Evolutionary conservation across 2,797 vertebrate species (phyloP).

Genomic region (Poecile montanus): DNA sequence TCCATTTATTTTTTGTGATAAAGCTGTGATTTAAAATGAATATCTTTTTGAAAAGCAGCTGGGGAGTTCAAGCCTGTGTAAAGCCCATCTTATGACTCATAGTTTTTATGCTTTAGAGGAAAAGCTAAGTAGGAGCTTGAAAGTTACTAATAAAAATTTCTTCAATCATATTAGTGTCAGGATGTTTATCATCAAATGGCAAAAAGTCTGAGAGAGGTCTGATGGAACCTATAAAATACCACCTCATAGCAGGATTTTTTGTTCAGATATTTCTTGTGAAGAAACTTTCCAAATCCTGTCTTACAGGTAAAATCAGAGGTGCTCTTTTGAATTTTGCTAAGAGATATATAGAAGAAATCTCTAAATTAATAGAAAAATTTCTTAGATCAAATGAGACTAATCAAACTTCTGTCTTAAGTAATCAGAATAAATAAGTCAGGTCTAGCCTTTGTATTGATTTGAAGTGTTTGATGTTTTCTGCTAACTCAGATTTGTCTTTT

Average conservation of each 20-base stretch:
- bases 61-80: not conserved
- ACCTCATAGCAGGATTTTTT: not conserved
- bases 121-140: not conserved
- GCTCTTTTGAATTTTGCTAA: not conserved
- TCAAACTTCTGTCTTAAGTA: not conserved
- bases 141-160: not conserved
- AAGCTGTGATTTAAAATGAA: not conserved
- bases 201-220: not conserved
- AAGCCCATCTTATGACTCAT: not conserved
- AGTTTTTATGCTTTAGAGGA: not conserved
- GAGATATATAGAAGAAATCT: not conserved
- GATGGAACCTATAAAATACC: not conserved
- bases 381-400: not conserved
- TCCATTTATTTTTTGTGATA: not conserved
- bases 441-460: not conserved
- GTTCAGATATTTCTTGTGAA: not conserved
- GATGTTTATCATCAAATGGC: not conserved
- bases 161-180: not conserved
- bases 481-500: not conserved
- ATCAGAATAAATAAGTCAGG: not conserved
- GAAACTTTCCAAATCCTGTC: not conserved
- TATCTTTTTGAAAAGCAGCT: not conserved
- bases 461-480: not conserved
- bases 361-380: not conserved
- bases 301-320: not conserved